Base-by-base conservation (phyloP, 2,113 vertebrate genomes). In the Eulacestoma nigropectus region DNA sequence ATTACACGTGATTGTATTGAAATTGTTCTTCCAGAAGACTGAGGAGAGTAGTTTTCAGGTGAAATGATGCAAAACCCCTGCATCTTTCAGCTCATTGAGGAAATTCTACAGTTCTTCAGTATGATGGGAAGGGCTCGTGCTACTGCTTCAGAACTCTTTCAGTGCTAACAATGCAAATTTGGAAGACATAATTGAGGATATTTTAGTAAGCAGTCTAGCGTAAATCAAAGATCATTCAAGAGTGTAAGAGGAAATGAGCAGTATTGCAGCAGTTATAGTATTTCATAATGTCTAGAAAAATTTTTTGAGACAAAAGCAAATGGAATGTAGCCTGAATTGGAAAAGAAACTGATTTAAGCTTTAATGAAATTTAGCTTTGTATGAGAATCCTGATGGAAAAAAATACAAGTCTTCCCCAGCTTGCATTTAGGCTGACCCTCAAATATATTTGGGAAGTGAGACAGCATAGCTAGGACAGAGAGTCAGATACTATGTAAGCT, bases 391-490 rank as follows among this genome's bases (percentile, higher is more conserved):
- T 49, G 25, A 41, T 62, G 39, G 47, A 46, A 72, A 50, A 87
- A 73, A 47, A 37, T 6, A 7, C 30, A 81, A 6, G 33, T 15
- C 9, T 53, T 85, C 18, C 9, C 6, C 21, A 39, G 27, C 26
- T 42, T 85, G 42, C 41, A 46, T 85, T 85, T 83, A 83, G 32
- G 6, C 55, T 88, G 75, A 64, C 26, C 41, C 29, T 90, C 35
- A 84, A 55, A 63, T 56, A 26, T 63, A 56, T 90, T 76, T 76
- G 80, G 60, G 85, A 92, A 90, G 84, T 77, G 68, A 86, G 25
- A 41, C 20, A 86, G 17, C 53, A 46, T 33, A 84, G 33, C 44
- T 57, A 50, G 46, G 44, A 74, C 55, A 89, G 37, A 44, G 12
- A 75, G 32, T 29, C 41, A 79, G 46, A 52, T 63, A 55, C 18